Evolutionary conservation across 2,888 invertebrate genomes (phyloP).

Genomic region (Hoplodrina ambigua): DNA sequence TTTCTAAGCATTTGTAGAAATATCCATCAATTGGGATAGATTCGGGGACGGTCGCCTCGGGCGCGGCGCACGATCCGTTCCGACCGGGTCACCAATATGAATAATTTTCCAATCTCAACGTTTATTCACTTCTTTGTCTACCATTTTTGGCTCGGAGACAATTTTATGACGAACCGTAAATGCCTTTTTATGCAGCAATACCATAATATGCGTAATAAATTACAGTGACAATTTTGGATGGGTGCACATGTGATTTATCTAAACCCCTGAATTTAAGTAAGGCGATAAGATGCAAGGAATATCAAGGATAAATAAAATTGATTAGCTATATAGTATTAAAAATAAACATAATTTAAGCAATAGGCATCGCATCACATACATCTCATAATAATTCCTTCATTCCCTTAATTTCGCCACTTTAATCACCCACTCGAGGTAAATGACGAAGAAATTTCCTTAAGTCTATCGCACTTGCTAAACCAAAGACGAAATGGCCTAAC

Average conservation of each 20-base stretch:
- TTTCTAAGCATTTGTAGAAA: constrained; percentile 72
- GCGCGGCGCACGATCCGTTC: constrained; percentile 59
- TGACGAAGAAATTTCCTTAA: constrained; percentile 38
- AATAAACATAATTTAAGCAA: neutral
- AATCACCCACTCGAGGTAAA: constrained; percentile 29
- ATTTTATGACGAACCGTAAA: constrained; percentile 79
- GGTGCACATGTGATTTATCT: constrained; percentile 36
- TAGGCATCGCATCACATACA: neutral
- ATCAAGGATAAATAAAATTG: neutral
- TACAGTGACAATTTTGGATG: constrained; percentile 41
- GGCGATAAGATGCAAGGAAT: constrained; percentile 1
- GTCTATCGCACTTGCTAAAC: constrained; percentile 45
- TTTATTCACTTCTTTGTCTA: constrained; percentile 81
- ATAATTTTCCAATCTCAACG: constrained; percentile 84
- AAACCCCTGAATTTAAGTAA: neutral
- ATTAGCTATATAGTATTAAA: neutral
- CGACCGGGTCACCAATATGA: constrained; percentile 81
- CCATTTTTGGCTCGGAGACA: constrained; percentile 74
- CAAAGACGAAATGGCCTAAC: constrained; percentile 38
- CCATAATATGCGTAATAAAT: constrained; percentile 54
- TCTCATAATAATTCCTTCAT: constrained; percentile 1
- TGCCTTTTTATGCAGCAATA: constrained; percentile 68
- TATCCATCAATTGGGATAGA: constrained; percentile 65
- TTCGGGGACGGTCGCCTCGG: constrained; percentile 50
- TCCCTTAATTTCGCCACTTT: constrained; percentile 18